These are phyloP conservation scores for Scomber colias DNA, from an alignment of 2,113 vertebrate species.

Conservation along the genomic window DNA sequence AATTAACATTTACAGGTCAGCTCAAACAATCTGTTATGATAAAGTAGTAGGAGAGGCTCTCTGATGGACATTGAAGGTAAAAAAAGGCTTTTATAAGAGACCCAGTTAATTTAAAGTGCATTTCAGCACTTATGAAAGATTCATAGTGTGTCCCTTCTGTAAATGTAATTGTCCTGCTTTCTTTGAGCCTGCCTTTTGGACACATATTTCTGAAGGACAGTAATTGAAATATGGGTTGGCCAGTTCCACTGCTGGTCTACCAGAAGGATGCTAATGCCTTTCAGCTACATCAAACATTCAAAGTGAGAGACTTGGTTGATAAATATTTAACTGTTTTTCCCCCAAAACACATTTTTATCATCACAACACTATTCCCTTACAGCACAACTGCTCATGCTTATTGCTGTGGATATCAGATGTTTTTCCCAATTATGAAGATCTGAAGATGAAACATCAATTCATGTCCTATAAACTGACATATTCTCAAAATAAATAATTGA, in stretches of 20 bases:
- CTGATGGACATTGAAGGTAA: constrained; percentile 27
- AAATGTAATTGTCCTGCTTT: constrained; percentile 70
- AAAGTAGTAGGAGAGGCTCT: constrained; percentile 42
- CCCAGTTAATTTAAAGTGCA: constrained; percentile 63
- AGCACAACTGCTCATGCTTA: constrained; percentile 40
- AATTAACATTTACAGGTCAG: constrained; percentile 74
- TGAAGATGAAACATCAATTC: constrained; percentile 20
- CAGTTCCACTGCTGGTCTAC: constrained; percentile 49
- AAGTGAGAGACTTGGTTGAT: constrained; percentile 50
- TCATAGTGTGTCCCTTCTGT: constrained; percentile 50
- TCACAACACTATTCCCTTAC: constrained; percentile 24
- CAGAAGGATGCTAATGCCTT: constrained; percentile 61
- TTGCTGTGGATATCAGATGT: constrained; percentile 31
- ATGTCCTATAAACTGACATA: background rate
- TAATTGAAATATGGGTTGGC: constrained; percentile 61
- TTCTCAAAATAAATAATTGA: background rate
- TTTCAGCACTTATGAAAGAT: constrained; percentile 69
- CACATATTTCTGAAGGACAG: constrained; percentile 52
- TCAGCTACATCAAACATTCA: constrained; percentile 61
- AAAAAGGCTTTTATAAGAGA: constrained; percentile 45
- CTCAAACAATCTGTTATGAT: constrained; percentile 48
- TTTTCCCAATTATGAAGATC: constrained; percentile 1
- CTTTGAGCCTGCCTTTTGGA: constrained; percentile 31
- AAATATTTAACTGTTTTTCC: constrained; percentile 66
- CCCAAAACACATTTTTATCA: constrained; percentile 52